Percentiles rank a stretch among this genome's conserved stretches.
phyloP scores from a whole-genome alignment of 2,113 vertebrate species.

The Ptychochromis oligacanthus region DNA sequence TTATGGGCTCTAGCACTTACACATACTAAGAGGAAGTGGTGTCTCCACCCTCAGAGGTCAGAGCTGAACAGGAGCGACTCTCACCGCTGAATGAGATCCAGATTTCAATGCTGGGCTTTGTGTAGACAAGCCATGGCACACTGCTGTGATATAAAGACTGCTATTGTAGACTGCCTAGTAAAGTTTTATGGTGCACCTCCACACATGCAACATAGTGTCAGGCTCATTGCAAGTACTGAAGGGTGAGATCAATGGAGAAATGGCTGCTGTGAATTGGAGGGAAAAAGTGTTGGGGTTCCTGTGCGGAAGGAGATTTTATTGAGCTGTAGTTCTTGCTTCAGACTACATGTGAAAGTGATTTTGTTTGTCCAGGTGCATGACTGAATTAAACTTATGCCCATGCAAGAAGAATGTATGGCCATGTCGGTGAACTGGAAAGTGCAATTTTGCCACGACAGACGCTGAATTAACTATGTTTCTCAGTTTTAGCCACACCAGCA shows the following conservation, averaged over 20 bases:
- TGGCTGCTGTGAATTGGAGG: conserved; percentile 56
- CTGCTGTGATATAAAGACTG: conserved; percentile 60
- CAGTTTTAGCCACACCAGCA: neutral
- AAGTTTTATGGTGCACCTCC: conserved; percentile 64
- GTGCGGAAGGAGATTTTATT: conserved; percentile 39
- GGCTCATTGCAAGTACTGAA: conserved; percentile 33
- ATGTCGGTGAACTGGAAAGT: neutral
- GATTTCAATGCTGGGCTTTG: conserved; percentile 70
- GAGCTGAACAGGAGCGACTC: conserved; percentile 57
- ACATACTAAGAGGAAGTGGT: conserved; percentile 59
- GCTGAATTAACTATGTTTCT: neutral
- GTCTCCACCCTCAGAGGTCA: conserved; percentile 69
- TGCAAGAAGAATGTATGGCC: neutral
- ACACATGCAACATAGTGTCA: conserved; percentile 43
- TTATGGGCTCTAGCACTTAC: conserved; percentile 29
- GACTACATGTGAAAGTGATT: conserved; percentile 10
- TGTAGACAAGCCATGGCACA: conserved; percentile 34
- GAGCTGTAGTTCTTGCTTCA: conserved; percentile 9
- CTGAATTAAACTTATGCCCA: neutral
- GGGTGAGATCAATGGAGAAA: conserved; percentile 59
- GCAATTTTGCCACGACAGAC: neutral
- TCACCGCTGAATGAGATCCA: conserved; percentile 62
- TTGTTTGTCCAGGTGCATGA: conserved; percentile 24
- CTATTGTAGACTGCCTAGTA: conserved; percentile 65
- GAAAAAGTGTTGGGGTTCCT: conserved; percentile 23